These are phyloP conservation scores for Oryzias melastigma DNA, from an alignment of 2,113 vertebrate genomes.

Conservation along the genomic window DNA sequence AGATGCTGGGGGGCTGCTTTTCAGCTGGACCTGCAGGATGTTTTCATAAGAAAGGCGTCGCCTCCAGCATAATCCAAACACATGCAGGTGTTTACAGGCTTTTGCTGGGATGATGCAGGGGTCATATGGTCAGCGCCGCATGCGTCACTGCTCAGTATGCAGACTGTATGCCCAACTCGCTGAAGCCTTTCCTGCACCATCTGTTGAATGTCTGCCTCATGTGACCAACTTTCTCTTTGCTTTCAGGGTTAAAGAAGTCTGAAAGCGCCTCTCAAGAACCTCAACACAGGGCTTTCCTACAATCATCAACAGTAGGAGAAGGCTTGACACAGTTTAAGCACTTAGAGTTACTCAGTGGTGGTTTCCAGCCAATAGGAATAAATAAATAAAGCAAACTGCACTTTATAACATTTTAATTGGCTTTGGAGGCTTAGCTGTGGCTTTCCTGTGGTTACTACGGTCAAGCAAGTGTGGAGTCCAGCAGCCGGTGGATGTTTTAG, in stretches of 20 bases:
- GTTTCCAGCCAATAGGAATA: conserved; percentile 58
- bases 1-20: conserved; percentile 47
- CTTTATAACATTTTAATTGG: conserved; percentile 75
- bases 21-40: conserved; percentile 71
- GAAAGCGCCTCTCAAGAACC: conserved; percentile 40
- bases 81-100: conserved; percentile 45
- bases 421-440: conserved; percentile 70
- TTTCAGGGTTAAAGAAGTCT: conserved; percentile 18
- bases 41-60: conserved; percentile 64
- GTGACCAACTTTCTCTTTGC: conserved; percentile 22
- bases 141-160: conserved; percentile 56
- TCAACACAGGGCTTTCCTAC: conserved; percentile 50
- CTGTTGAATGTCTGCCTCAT: conserved; percentile 51
- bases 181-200: conserved; percentile 46
- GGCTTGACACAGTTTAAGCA: conserved; percentile 45
- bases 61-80: conserved; percentile 29
- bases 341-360: conserved; percentile 72
- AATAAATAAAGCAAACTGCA: conserved; percentile 68
- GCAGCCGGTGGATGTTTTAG: conserved; percentile 66
- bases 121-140: conserved; percentile 45
- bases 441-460: conserved; percentile 70
- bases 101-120: conserved; percentile 29
- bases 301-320: conserved; percentile 33
- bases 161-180: conserved; percentile 35
- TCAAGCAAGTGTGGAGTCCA: conserved; percentile 59